Percentiles rank a stretch among this genome's conserved stretches.
Conservation (phyloP, 1,140 invertebrate genomes). For the Tribolium madens region DNA sequence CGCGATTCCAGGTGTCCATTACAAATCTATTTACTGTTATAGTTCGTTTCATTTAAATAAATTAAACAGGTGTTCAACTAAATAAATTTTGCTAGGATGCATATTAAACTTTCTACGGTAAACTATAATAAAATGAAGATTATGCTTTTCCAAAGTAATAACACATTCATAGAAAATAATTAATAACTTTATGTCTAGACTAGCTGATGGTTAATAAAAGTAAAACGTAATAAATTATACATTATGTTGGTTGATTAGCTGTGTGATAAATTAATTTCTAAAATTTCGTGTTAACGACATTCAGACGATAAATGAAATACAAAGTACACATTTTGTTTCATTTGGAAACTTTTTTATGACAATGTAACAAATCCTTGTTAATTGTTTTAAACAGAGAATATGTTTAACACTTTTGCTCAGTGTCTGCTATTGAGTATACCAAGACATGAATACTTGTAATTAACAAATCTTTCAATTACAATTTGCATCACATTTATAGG, state of each 20-base stretch:
- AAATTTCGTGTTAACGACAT: background rate
- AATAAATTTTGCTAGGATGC: background rate
- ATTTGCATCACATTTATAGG: too few relatives aligned
- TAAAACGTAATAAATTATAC: slow-evolving; percentile 8
- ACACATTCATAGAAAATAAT: background rate
- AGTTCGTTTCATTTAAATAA: background rate
- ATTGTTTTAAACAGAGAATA: too few relatives aligned
- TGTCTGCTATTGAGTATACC: too few relatives aligned
- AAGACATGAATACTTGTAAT: too few relatives aligned
- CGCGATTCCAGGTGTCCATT: background rate
- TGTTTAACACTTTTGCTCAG: too few relatives aligned
- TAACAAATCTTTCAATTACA: too few relatives aligned
- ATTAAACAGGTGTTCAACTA: background rate
- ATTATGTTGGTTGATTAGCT: slow-evolving; percentile 13
- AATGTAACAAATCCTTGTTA: too few relatives aligned
- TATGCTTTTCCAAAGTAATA: background rate
- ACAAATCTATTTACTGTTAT: background rate
- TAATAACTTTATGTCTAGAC: background rate
- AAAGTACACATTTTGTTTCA: background rate
- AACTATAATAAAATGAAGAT: background rate
- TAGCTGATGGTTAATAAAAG: slow-evolving; percentile 15
- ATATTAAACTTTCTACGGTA: background rate
- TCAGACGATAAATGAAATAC: background rate
- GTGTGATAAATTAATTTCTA: background rate
- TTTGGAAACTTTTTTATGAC: background rate